phyloP scores from a whole-genome alignment of 2,888 invertebrate species.

The Spodoptera picta region DNA sequence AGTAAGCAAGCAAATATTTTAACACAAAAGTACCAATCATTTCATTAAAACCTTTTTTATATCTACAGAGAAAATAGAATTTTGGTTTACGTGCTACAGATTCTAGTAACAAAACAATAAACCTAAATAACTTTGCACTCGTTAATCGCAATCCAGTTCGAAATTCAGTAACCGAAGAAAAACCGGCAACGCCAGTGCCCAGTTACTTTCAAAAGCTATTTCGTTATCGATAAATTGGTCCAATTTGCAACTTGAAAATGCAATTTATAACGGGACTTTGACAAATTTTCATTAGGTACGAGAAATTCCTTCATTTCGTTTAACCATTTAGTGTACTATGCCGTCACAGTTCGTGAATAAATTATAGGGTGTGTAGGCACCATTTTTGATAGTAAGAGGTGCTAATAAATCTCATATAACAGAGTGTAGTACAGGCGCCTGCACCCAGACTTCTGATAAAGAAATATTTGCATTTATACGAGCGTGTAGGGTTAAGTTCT shows the following conservation, averaged over 20 bases:
- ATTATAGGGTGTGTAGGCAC: slow-evolving; percentile 23
- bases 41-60: no score
- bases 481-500: slow-evolving; percentile 13
- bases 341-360: slow-evolving; percentile 33
- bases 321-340: slow-evolving; percentile 32
- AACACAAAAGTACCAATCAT: neutral
- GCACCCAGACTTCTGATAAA: slow-evolving; percentile 19
- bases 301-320: slow-evolving; percentile 42
- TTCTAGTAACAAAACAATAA: no score
- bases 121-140: neutral
- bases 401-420: slow-evolving; percentile 38
- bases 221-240: slow-evolving; percentile 40
- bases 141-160: slow-evolving; percentile 16
- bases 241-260: slow-evolving; percentile 39
- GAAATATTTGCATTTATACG: slow-evolving; percentile 21
- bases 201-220: slow-evolving; percentile 42
- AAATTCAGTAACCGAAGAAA: slow-evolving; percentile 23
- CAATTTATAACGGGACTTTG: slow-evolving; percentile 43
- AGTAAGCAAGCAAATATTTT: slow-evolving; percentile 87
- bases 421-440: slow-evolving; percentile 12
- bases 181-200: slow-evolving; percentile 28
- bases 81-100: no score
- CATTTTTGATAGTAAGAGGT: slow-evolving; percentile 21
- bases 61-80: no score
- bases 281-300: slow-evolving; percentile 34